phyloP scores from a whole-genome alignment of 1,140 invertebrate species.

The Neodiprion fabricii region DNA sequence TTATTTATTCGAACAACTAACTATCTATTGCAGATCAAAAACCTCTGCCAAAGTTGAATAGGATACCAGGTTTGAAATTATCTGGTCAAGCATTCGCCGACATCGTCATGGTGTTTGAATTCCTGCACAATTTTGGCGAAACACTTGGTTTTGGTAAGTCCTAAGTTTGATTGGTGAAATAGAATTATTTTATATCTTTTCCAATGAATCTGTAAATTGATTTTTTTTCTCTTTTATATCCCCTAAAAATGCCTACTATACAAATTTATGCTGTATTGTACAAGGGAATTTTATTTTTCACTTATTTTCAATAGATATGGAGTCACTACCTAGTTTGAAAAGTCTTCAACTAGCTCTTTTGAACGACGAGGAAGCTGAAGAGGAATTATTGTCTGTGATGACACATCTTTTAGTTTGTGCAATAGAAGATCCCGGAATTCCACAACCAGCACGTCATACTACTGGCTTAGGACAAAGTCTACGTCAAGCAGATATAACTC shows the following conservation, averaged over 20 bases:
- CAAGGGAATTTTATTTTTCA: too few species aligned
- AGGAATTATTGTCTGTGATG: slow-evolving; percentile 86
- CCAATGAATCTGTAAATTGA: too few species aligned
- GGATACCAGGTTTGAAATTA: slow-evolving; percentile 83
- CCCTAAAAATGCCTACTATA: too few species aligned
- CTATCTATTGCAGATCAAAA: slow-evolving; percentile 64
- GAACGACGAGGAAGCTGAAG: slow-evolving; percentile 84
- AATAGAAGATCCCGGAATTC: slow-evolving; percentile 94
- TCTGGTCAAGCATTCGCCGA: slow-evolving; percentile 90
- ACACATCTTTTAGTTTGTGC: slow-evolving; percentile 90
- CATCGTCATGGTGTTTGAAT: slow-evolving; percentile 93
- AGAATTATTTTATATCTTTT: too few species aligned
- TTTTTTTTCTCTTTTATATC: too few species aligned
- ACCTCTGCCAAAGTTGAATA: slow-evolving; percentile 75
- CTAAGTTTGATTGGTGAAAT: slow-evolving; percentile 6
- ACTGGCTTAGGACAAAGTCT: slow-evolving; percentile 90
- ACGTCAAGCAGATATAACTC: slow-evolving; percentile 89
- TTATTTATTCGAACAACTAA: neutral
- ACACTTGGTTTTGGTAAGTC: slow-evolving; percentile 87
- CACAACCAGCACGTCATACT: slow-evolving; percentile 84
- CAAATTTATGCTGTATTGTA: too few species aligned
- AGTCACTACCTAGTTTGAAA: slow-evolving; percentile 84
- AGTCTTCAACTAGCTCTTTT: slow-evolving; percentile 86
- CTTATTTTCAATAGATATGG: slow-evolving; percentile 72
- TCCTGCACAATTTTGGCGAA: slow-evolving; percentile 94